phyloP scores from a whole-genome alignment of 2,888 invertebrate species.

The Yponomeuta malinellus region DNA sequence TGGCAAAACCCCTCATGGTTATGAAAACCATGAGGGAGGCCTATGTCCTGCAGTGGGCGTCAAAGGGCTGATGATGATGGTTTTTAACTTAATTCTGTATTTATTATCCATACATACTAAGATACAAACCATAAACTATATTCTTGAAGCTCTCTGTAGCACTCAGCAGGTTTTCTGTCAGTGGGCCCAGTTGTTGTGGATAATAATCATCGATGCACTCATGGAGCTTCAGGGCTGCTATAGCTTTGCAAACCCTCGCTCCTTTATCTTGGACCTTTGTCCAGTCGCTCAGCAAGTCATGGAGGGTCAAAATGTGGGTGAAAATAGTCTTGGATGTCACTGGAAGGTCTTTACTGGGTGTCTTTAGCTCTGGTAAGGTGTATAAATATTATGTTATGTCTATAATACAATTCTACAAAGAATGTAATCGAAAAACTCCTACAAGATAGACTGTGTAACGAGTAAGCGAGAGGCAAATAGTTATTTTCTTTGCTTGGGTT shows the following conservation, averaged over 20 bases:
- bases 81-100: not conserved
- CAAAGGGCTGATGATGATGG: no score
- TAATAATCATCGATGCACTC: slow-evolving; percentile 53
- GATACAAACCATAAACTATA: slow-evolving; percentile 45
- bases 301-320: slow-evolving; percentile 51
- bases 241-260: slow-evolving; percentile 41
- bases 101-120: no score
- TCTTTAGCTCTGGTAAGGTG: slow-evolving; percentile 39
- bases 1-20: no score
- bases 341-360: slow-evolving; percentile 48
- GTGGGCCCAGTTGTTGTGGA: slow-evolving; percentile 44
- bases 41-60: no score
- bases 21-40: no score
- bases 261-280: slow-evolving; percentile 47
- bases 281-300: slow-evolving; percentile 51
- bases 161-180: slow-evolving; percentile 45
- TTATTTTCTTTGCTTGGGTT: no score
- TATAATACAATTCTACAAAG: no score
- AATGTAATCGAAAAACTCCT: no score
- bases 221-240: slow-evolving; percentile 47
- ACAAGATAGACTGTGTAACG: no score
- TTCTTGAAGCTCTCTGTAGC: slow-evolving; percentile 39
- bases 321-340: slow-evolving; percentile 58
- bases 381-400: not conserved
- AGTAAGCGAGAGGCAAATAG: no score